These are phyloP conservation scores for Leptinotarsa lineolata DNA, from an alignment of 1,140 invertebrate genomes.

Conservation along the genomic window DNA sequence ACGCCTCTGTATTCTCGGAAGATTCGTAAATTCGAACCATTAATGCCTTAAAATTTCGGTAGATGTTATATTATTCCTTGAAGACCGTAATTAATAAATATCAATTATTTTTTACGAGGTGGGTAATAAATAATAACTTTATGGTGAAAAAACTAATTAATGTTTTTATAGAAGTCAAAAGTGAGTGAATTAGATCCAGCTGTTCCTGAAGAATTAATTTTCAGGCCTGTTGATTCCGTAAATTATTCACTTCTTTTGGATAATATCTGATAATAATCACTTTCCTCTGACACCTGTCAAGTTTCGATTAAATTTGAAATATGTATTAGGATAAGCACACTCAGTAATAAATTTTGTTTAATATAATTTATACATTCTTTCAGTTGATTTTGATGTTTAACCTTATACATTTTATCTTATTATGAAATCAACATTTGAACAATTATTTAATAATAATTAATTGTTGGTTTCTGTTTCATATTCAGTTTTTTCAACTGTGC, in stretches of 20 bases:
- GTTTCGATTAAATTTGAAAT: too few species aligned
- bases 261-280: too few species aligned
- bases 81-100: not conserved
- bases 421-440: too few species aligned
- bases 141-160: not conserved
- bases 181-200: not conserved
- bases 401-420: too few species aligned
- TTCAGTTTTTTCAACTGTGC: too few species aligned
- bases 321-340: too few species aligned
- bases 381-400: too few species aligned
- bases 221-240: not conserved
- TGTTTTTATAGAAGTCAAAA: not conserved
- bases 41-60: not conserved
- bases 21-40: not conserved
- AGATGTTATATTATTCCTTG: conserved; percentile 2
- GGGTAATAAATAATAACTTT: not conserved
- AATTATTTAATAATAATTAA: too few species aligned
- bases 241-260: not conserved
- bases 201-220: not conserved
- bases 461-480: too few species aligned
- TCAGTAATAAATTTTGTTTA: too few species aligned
- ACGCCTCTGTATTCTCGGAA: not conserved
- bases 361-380: too few species aligned
- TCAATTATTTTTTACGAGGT: conserved; percentile 3
- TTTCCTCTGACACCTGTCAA: too few species aligned